Evolutionary conservation across 2,113 vertebrate species (phyloP).

Genomic region (Albula glossodonta): DNA sequence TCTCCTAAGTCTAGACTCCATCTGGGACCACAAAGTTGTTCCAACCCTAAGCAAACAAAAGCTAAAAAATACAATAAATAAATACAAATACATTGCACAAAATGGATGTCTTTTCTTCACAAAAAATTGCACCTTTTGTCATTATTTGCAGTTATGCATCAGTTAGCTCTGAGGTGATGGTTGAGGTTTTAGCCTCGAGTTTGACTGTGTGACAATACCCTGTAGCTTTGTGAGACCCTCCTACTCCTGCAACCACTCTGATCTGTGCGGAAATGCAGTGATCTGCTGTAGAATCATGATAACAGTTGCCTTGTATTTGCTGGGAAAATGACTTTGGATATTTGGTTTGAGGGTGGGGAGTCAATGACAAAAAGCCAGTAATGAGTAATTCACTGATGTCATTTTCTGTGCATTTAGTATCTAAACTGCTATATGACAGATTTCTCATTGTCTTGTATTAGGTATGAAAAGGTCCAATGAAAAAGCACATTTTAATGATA

Average conservation of each 20-base stretch:
- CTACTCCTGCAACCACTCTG: background rate
- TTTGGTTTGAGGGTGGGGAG: no score
- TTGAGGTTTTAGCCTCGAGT: background rate
- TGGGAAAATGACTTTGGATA: no score
- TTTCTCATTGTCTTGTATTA: background rate
- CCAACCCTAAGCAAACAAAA: slow-evolving; percentile 62
- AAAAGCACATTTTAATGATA: slow-evolving; percentile 53
- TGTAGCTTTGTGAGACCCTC: background rate
- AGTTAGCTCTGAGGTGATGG: background rate
- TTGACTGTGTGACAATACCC: background rate
- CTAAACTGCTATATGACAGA: background rate
- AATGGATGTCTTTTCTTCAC: slow-evolving; percentile 31
- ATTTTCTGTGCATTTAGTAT: no score
- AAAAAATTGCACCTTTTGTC: no score
- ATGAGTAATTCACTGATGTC: no score
- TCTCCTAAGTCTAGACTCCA: slow-evolving; percentile 61
- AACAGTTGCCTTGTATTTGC: no score
- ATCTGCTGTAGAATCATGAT: no score
- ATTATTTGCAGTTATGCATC: background rate
- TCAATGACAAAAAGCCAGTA: no score
- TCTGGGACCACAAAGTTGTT: slow-evolving; percentile 59
- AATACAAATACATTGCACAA: slow-evolving; percentile 53
- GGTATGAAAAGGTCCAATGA: background rate
- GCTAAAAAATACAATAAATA: slow-evolving; percentile 70
- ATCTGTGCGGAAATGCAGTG: no score